Evolutionary conservation across 2,797 vertebrate species (phyloP), one percentile per base, ranked within the genome.

Genomic region (Moxostoma hubbsi): DNA sequence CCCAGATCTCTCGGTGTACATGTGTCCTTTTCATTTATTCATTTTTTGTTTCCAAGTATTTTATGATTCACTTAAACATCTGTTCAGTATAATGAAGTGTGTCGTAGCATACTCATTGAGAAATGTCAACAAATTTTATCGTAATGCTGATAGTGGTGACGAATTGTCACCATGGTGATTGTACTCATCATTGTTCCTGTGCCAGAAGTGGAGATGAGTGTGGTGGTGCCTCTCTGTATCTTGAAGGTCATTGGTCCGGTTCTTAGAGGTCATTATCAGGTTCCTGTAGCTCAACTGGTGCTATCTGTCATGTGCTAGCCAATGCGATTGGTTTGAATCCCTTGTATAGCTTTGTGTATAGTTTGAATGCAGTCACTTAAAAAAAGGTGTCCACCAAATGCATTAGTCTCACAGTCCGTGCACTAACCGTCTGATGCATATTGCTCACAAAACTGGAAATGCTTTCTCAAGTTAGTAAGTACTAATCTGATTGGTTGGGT

Each of bases 1-100:
- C 43, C 67, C 76, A 70, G 54, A 67, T 50, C 16, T 59, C 64
- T 76, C 64, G 0, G 59, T 4, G 5, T 50, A 55, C 50, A 11
- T 24, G 57, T 36, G 36, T 78, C 58, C 58, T 78, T 36, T 36
- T 36, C 36, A 36, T 36, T 36, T 36, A 36, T 36, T 36, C 36
- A 4, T 36, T 36, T 36, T 36, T 36, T 36, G 36, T 36, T 36
- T 16, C 16, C 6, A 43, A 71, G 9, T 57, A 13, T 45, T 64
- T 64, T 47, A 49, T 47, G 36, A 71, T 64, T 58, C 10, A 50
- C 24, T 58, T 13, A 1, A 18, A 61, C 13, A 8, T 51, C 47
- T 36, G 9, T 63, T 51, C 5, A 10, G 54, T 36, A 13, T 49
- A 9, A 55, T 45, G 47, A 36, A 76, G 24, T 12, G 11, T 36